Evolutionary conservation across 2,888 invertebrate genomes (phyloP), one percentile per base, ranked within the genome.

Genomic region (Resseliella maxima): DNA sequence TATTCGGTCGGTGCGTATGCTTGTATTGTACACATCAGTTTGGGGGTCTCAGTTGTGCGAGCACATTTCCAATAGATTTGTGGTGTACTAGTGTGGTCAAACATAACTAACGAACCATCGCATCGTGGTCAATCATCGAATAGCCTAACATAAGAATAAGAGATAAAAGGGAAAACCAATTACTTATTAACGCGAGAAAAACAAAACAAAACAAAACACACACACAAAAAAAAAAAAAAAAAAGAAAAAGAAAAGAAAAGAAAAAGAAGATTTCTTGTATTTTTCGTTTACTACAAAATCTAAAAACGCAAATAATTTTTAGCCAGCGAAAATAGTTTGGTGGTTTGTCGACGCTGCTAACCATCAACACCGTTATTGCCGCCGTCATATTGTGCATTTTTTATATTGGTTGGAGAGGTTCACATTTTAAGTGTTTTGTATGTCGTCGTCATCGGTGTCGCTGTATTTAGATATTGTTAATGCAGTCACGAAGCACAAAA

Each of bases 401-500:
- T 2, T 85, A 85, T 85, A 38, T 38, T 83, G 83, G 83, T 38
- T n/a, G n/a, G n/a, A 38, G 38, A 83, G n/a, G 72, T 72, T 27
- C 31, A 72, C 83, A 83, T 38, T 38, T 83, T 38, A 38, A 83
- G 83, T 83, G 83, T 83, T 83, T n/a, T 38, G n/a, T 83, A 83
- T 83, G 83, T 83, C 83, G 83, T 83, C 83, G 83, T 83, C 83
- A 83, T 83, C 83, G 38, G 36, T 83, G 50, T 83, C 64, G 64
- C 45, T 45, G 41, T 72, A 24, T 38, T 85, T 87, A 64, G 88
- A 88, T 87, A 88, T 88, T 88, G 89, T 89, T 89, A 89, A 89
- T 90, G 89, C 89, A 88, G 89, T 87, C 88, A 88, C 89, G 88
- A 89, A 89, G 90, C 90, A 90, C 89, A 90, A 90, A 90, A 90